These are phyloP conservation scores for Caracal caracal DNA, from an alignment of 2,113 vertebrate genomes.

Conservation along the genomic window DNA sequence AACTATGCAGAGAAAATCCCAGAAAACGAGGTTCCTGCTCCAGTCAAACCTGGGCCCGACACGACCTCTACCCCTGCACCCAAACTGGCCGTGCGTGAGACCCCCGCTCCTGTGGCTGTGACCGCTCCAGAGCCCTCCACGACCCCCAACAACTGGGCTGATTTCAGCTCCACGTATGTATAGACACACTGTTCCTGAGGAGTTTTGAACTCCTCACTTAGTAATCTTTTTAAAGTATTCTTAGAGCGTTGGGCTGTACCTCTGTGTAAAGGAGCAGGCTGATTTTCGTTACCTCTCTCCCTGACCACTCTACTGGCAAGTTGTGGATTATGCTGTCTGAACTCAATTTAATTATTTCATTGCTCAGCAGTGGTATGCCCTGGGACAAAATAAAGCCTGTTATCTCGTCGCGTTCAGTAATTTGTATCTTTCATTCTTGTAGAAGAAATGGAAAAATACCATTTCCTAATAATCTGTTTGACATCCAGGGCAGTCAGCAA, in stretches of 20 bases:
- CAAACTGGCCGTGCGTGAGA: conserved; percentile 86
- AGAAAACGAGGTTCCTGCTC: conserved; percentile 92
- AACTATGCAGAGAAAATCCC: conserved; percentile 98
- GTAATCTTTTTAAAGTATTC: too few species aligned
- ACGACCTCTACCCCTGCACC: conserved; percentile 76
- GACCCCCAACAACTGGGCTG: conserved; percentile 96
- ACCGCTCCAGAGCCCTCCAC: conserved; percentile 84
- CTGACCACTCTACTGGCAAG: neutral
- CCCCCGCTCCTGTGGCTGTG: conserved; percentile 73
- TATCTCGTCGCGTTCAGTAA: neutral
- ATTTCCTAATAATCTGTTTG: conserved; percentile 10
- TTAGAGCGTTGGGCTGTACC: neutral
- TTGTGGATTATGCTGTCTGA: neutral
- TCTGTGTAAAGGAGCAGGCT: neutral
- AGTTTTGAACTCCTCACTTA: neutral
- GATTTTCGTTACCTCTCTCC: neutral
- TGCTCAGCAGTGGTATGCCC: neutral
- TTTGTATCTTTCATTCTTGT: neutral
- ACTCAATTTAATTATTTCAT: neutral
- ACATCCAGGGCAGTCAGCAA: neutral
- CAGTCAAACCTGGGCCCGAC: conserved; percentile 84
- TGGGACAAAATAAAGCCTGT: neutral
- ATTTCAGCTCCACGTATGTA: conserved; percentile 98
- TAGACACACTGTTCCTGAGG: neutral
- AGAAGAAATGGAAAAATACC: conserved; percentile 6